Percentiles rank a stretch among this genome's conserved stretches.
Evolutionary conservation across 1,140 invertebrate genomes (phyloP).

Genomic region (Drosophila repletoides): DNA sequence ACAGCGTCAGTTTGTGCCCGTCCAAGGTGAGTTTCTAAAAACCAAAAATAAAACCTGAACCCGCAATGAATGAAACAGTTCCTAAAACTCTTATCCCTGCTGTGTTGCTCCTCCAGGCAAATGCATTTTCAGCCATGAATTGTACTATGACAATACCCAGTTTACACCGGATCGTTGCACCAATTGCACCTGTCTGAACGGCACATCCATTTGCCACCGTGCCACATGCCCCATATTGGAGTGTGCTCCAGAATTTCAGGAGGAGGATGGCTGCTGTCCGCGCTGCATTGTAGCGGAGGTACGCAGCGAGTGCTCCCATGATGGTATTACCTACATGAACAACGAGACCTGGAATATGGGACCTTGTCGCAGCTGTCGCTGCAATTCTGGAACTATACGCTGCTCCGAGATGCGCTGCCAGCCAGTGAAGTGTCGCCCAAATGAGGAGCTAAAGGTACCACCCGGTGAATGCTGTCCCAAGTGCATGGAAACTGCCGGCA

Average conservation of each 20-base stretch:
- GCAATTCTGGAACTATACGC: conserved; percentile 89
- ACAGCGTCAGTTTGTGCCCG: conserved; percentile 83
- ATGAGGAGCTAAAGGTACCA: conserved; percentile 87
- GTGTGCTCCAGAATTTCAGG: conserved; percentile 88
- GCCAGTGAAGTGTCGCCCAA: conserved; percentile 87
- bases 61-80: background rate
- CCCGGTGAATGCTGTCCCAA: conserved; percentile 93
- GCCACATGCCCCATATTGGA: conserved; percentile 92
- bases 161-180: conserved; percentile 89
- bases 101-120: conserved; percentile 82
- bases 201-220: conserved; percentile 89
- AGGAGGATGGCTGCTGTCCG: conserved; percentile 90
- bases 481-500: conserved; percentile 93
- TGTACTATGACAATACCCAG: conserved; percentile 79
- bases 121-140: conserved; percentile 88
- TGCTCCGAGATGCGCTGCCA: conserved; percentile 91
- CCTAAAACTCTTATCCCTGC: background rate
- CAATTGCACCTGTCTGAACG: conserved; percentile 90
- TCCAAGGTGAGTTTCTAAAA: conserved; percentile 82
- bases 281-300: conserved; percentile 87
- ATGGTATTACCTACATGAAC: conserved; percentile 87
- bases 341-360: conserved; percentile 93
- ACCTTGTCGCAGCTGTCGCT: conserved; percentile 92
- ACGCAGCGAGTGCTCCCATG: conserved; percentile 86
- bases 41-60: background rate